Evolutionary conservation across 2,113 vertebrate species (phyloP).

Genomic region (Leptocoma aspasia): DNA sequence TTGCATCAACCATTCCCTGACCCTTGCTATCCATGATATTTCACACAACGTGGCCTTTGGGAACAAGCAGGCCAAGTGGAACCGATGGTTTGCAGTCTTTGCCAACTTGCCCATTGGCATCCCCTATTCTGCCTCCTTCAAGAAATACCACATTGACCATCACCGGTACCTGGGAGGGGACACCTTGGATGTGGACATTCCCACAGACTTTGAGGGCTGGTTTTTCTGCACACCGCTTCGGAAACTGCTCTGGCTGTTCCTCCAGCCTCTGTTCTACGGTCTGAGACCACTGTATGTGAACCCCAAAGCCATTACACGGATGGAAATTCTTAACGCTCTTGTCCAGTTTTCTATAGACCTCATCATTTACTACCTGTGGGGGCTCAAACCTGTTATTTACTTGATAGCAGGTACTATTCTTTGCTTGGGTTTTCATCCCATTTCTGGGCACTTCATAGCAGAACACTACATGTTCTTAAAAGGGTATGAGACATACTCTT

Average conservation of each 20-base stretch:
- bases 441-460: constrained; percentile 96
- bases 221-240: constrained; percentile 89
- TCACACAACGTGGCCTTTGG: constrained; percentile 96
- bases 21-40: constrained; percentile 96
- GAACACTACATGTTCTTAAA: constrained; percentile 97
- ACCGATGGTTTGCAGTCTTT: constrained; percentile 94
- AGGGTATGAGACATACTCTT: constrained; percentile 97
- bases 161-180: constrained; percentile 94
- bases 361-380: constrained; percentile 83
- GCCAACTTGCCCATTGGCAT: constrained; percentile 93
- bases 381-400: constrained; percentile 87
- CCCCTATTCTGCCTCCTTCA: constrained; percentile 94
- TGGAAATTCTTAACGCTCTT: constrained; percentile 85
- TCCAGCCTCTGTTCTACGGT: constrained; percentile 90
- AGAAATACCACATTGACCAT: constrained; percentile 98
- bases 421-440: constrained; percentile 92
- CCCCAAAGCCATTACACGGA: constrained; percentile 84
- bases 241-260: constrained; percentile 88
- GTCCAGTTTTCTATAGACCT: constrained; percentile 80
- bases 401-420: constrained; percentile 87
- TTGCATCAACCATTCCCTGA: constrained; percentile 93
- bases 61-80: constrained; percentile 80
- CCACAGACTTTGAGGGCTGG: constrained; percentile 91
- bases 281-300: constrained; percentile 88
- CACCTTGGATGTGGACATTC: constrained; percentile 89